Evolutionary conservation across 2,888 invertebrate species (phyloP), one percentile per base, ranked within the genome.

Genomic region (Acrobasis suavella): DNA sequence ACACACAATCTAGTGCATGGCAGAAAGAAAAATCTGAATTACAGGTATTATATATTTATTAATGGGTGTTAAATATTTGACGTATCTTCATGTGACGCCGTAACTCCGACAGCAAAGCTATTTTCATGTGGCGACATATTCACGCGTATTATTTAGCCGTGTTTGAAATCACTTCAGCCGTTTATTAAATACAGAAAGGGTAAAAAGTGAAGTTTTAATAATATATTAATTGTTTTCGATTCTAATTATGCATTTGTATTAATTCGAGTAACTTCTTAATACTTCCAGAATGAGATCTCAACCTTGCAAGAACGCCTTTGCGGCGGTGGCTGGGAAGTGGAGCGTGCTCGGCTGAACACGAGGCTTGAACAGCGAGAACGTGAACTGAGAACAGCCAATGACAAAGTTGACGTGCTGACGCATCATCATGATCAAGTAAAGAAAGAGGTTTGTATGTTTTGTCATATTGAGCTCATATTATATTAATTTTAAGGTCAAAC

Each of bases 391-490:
- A 94, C 94, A 56, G 94, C 95, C 58, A 95, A 96, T 77, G 96
- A 97, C 74, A 95, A 96, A 80, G 93, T 96, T 67, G 95, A 96
- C 64, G 96, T 95, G 67, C 85, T 96, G 74, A 93, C 81, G 17
- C 96, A 97, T 76, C 96, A 97, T 80, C 94, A 96, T 69, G 95
- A 96, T 64, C 94, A 94, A 71, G 90, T 95, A 75, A 95, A 88
- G 72, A 92, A 90, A 74, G 91, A 92, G 81, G 91, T 91, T 66
- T 63, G 62, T 37, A 17, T 32, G 7, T 54, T 50, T 56, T 22
- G 42, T 42, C 14, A 9, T 10, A 10, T 39, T 9, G 10, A 10
- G 3, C 14, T 42, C 14, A 12, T 14, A 10, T 2, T 42, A 12
- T 12, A 5, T 12, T 12, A 42, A n/a, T n/a, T n/a, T n/a, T n/a